phyloP scores from a whole-genome alignment of 1,140 invertebrate genomes.

The Leptinotarsa texana region DNA sequence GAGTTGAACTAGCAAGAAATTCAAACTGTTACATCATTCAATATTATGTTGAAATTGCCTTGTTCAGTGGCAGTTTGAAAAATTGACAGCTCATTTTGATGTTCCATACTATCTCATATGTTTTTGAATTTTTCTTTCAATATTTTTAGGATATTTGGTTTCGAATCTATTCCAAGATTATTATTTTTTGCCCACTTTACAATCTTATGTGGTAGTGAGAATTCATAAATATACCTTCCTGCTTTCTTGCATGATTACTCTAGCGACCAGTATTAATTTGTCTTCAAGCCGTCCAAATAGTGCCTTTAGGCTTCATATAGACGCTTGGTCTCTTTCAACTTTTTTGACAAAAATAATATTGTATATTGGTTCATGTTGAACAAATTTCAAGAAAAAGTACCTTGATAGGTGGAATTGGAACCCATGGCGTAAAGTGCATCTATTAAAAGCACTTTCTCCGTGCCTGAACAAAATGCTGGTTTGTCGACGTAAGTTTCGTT shows the following conservation, averaged over 20 bases:
- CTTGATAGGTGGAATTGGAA: too few relatives aligned
- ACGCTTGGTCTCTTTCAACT: not conserved
- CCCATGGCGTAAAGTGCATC: too few relatives aligned
- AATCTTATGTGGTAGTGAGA: not conserved
- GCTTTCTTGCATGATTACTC: not conserved
- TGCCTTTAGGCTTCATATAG: conserved; percentile 34
- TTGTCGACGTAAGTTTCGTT: too few relatives aligned
- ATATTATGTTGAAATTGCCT: too few relatives aligned
- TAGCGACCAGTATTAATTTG: conserved; percentile 4
- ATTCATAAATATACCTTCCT: not conserved
- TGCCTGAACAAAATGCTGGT: too few relatives aligned
- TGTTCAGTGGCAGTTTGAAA: too few relatives aligned
- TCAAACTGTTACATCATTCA: too few relatives aligned
- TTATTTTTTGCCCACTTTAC: not conserved
- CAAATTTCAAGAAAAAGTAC: not conserved
- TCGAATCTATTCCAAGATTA: not conserved
- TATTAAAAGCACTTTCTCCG: too few relatives aligned
- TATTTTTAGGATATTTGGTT: not conserved
- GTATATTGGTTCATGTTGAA: not conserved
- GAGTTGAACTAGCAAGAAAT: too few relatives aligned
- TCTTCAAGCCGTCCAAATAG: conserved; percentile 32
- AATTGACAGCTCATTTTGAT: not conserved
- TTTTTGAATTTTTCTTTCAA: not conserved
- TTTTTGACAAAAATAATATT: not conserved
- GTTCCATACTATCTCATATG: not conserved